Conservation (phyloP, 2,888 invertebrate species). For the Standfussiana lucernea region DNA sequence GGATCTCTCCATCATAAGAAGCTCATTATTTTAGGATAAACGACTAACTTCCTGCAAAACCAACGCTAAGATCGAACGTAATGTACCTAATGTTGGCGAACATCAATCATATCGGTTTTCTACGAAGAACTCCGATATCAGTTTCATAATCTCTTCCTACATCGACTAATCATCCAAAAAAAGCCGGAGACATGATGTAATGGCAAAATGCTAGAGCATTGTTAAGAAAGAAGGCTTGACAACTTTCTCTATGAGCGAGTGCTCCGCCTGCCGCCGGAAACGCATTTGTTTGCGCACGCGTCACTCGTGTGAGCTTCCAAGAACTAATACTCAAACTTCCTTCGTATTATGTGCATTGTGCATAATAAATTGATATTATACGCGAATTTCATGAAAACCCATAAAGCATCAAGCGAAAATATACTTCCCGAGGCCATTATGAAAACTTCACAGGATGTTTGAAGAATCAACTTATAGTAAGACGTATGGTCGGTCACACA, state of each 20-base stretch:
- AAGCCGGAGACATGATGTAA: constrained; percentile 67
- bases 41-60: constrained; percentile 47
- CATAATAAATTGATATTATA: constrained; percentile 54
- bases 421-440: constrained; percentile 27
- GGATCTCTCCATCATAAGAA: constrained; percentile 8
- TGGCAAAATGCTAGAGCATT: constrained; percentile 65
- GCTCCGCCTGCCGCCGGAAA: constrained; percentile 65
- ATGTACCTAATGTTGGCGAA: constrained; percentile 20
- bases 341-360: constrained; percentile 53
- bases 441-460: constrained; percentile 51
- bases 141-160: constrained; percentile 68
- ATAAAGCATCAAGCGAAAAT: constrained; percentile 42
- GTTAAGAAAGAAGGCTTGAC: constrained; percentile 72
- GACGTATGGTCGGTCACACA: constrained; percentile 24
- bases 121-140: constrained; percentile 50
- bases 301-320: constrained; percentile 66
- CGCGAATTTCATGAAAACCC: constrained; percentile 50
- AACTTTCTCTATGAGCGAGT: constrained; percentile 73
- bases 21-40: constrained; percentile 50
- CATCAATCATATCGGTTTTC: constrained; percentile 56
- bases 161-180: constrained; percentile 64
- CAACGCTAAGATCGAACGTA: constrained; percentile 27
- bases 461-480: constrained; percentile 38
- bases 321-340: constrained; percentile 69
- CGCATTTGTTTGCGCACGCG: constrained; percentile 69